Evolutionary conservation across 1,140 invertebrate species (phyloP), one percentile per base, ranked within the genome.

Genomic region (Tetranychus cinnabarinus): DNA sequence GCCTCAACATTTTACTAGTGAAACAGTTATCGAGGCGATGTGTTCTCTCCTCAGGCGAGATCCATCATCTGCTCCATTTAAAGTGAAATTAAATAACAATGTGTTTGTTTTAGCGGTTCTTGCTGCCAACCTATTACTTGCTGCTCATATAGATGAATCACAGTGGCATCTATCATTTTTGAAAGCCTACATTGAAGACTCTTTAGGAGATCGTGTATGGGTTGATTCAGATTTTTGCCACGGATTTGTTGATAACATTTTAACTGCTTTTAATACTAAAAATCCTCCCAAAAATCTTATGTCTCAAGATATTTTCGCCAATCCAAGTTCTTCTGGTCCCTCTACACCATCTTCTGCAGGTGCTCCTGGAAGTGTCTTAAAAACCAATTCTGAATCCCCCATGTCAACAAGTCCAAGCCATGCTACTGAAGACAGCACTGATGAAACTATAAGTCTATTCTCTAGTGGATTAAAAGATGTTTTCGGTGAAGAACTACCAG

Each of bases 191-290:
- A 81, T 96, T 60, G 91, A 97, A 69, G 92, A 97, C 76, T 86
- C 89, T 3, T 71, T 91, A 0, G 86, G 86, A 57, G 91, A 97
- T 67, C 74, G 90, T 58, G 77, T 85, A 59, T 97, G 91, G 89
- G 85, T 95, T 7, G 91, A 96, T 70, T 81, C 84, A 67, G 80
- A 87, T 10, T 84, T 89, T 70, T 95, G 89, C 71, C 84, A 86
- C 70, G 81, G 81, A 39, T 87, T 95, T 74, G 85, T 92, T 0
- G 88, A 93, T 65, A 97, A 96, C 71, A 85, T 97, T 61, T 73
- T 83, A 48, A 85, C 83, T 0, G 87, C 86, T 10, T 90, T 96
- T 71, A 82, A 81, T 57, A 96, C 90, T 0, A 82, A 84, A 64
- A 72, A 80, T 52, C 85, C 86, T 1, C 68, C 72, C 3, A 72